A percentile compares a stretch with the other conserved stretches of the same genome.
Conservation (phyloP, 92 coral and sea anemone genomes). For the Epizoanthus scotinus region DNA sequence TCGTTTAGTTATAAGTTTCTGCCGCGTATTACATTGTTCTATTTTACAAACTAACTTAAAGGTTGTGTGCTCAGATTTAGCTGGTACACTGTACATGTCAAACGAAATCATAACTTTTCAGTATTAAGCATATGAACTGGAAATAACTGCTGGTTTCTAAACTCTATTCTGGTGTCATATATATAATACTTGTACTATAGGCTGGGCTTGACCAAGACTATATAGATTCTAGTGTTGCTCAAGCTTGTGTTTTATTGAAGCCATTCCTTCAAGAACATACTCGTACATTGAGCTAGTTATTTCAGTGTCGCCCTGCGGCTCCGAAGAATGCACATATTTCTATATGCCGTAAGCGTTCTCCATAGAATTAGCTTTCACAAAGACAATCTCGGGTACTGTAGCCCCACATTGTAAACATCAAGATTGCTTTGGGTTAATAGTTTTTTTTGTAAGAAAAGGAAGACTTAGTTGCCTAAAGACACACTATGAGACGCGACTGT, state of each 20-base stretch:
- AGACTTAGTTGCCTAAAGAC: background rate
- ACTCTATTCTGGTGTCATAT: conserved; percentile 2
- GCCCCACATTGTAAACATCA: background rate
- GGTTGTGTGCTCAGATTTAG: too few species aligned
- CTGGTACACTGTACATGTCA: too few species aligned
- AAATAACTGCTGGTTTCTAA: background rate
- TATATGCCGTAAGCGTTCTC: background rate
- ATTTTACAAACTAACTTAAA: too few species aligned
- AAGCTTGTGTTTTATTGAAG: background rate
- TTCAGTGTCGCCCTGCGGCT: background rate
- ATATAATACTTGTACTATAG: conserved; percentile 2
- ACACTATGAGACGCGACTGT: background rate
- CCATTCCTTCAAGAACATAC: background rate
- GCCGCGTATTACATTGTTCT: too few species aligned
- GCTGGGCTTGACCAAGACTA: background rate
- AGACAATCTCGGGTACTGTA: background rate
- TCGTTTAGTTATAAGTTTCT: too few species aligned
- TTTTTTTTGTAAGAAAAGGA: background rate
- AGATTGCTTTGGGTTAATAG: background rate
- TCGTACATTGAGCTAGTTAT: background rate
- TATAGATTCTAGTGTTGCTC: too few species aligned
- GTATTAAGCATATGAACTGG: too few species aligned
- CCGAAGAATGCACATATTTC: background rate
- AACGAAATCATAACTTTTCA: too few species aligned
- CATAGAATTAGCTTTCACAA: conserved; percentile 17